phyloP scores from a whole-genome alignment of 53 echinoderm and acorn worm genomes.

The Mesocentrotus franciscanus region DNA sequence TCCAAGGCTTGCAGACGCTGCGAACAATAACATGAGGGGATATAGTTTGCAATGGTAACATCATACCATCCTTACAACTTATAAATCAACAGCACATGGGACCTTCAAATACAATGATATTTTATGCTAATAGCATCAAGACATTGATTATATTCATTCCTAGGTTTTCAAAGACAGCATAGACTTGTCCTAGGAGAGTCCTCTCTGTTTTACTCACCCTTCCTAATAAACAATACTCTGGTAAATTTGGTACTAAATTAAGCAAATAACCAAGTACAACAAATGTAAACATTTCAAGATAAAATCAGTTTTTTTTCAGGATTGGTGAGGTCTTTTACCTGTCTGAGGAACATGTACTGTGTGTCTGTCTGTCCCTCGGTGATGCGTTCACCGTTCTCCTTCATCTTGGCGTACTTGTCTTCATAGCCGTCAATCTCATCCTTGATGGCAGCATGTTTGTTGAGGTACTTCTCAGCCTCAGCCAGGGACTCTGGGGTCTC shows the following conservation, averaged over 20 bases:
- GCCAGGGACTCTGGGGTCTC: constrained; percentile 96
- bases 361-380: constrained; percentile 98
- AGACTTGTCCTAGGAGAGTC: neutral
- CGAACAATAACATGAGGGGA: neutral
- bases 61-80: neutral
- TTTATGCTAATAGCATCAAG: neutral
- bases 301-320: neutral
- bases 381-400: constrained; percentile 94
- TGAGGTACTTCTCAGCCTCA: constrained; percentile 97
- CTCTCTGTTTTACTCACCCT: neutral
- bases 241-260: neutral
- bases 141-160: neutral
- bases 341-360: constrained; percentile 99
- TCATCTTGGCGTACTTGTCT: constrained; percentile 99
- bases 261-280: neutral
- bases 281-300: neutral
- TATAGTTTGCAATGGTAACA: neutral
- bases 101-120: neutral
- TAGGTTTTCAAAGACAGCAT: neutral
- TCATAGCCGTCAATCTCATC: constrained; percentile 99
- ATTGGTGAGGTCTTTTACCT: constrained; percentile 69
- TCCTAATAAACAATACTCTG: neutral
- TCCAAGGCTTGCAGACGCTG: constrained; percentile 98
- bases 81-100: neutral
- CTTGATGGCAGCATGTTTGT: constrained; percentile 99